Evolutionary conservation across 1,140 invertebrate genomes (phyloP), one percentile per base, ranked within the genome.

Genomic region (Diorhabda carinulata): DNA sequence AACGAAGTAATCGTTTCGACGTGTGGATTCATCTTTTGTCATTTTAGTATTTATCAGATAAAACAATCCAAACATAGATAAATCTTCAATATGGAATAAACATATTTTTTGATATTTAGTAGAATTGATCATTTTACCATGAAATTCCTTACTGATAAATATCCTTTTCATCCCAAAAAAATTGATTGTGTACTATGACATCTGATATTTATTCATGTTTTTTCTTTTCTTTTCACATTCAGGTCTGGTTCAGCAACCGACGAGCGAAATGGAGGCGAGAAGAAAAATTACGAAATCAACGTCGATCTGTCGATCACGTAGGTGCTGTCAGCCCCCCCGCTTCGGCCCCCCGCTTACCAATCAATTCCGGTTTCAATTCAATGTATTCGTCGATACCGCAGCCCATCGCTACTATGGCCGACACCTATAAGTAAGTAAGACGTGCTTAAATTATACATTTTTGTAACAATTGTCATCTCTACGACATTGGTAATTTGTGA

Each of bases 201-300:
- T 3, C 61, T 60, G 5, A 60, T 42, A 60, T 25, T 60, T 60
- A 60, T 10, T 60, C 25, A 42, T 60, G 2, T 6, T 56, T n/a
- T 60, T 60, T 60, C 7, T 60, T 60, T 10, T 41, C 58, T 60
- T 7, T 60, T 60, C 10, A 60, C 43, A 56, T 83, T 77, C 84
- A 97, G 93, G 95, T 97, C 44, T 99, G 97, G 97, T 99, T 98
- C 84, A 97, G 95, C 59, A 99, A 99, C 84, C 89, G 97, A 64
- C 88, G 98, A 61, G 98, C 97, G 70, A 99, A 99, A 86, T 99
- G 96, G 96, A 88, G 97, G 60, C 87, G 98, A 3, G 97, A 99
- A 81, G 97, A 99, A 81, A 99, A 99, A 81, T 84, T 98, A 45
- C 87, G 96, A 44, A 96, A 94, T 76, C 95, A 97, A 82, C 81